These are phyloP conservation scores for Spea bombifrons DNA, from an alignment of 2,113 vertebrate species.

Conservation along the genomic window DNA sequence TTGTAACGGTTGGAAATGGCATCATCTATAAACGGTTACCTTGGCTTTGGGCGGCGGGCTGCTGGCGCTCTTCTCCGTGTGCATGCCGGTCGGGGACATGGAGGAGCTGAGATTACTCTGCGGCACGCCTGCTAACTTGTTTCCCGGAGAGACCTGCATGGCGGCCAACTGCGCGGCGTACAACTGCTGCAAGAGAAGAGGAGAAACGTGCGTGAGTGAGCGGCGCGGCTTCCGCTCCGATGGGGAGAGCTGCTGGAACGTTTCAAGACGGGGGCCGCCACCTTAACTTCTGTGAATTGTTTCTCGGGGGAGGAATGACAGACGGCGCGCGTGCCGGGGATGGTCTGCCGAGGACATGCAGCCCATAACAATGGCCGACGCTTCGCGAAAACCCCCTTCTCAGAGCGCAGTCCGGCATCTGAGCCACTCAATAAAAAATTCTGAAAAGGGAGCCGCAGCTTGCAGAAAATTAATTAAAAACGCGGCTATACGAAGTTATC, in stretches of 20 bases:
- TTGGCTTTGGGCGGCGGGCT: conserved; percentile 88
- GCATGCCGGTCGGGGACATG: conserved; percentile 88
- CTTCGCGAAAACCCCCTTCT: background rate
- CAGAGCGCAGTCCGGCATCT: background rate
- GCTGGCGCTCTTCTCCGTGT: conserved; percentile 88
- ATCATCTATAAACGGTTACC: conserved; percentile 67
- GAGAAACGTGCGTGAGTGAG: conserved; percentile 63
- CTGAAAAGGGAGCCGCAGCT: background rate
- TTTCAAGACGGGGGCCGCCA: conserved; percentile 54
- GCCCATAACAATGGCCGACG: conserved; percentile 33
- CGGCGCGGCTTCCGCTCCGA: conserved; percentile 52
- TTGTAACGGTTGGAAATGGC: too few relatives aligned
- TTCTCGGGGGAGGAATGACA: conserved; percentile 64
- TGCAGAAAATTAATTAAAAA: background rate
- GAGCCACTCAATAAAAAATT: background rate
- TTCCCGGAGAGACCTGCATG: conserved; percentile 96
- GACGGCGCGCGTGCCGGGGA: conserved; percentile 64
- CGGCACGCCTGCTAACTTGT: conserved; percentile 86
- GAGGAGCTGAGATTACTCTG: conserved; percentile 85
- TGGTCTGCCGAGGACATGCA: conserved; percentile 42
- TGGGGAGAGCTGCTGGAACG: conserved; percentile 54
- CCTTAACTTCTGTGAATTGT: conserved; percentile 51
- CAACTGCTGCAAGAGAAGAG: conserved; percentile 77
- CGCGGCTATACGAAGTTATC: background rate
- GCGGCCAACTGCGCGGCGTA: conserved; percentile 96